Percentiles rank a stretch among this genome's conserved stretches.
These are phyloP conservation scores for Labia minor DNA, from an alignment of 2,888 invertebrate genomes.

Conservation along the genomic window DNA sequence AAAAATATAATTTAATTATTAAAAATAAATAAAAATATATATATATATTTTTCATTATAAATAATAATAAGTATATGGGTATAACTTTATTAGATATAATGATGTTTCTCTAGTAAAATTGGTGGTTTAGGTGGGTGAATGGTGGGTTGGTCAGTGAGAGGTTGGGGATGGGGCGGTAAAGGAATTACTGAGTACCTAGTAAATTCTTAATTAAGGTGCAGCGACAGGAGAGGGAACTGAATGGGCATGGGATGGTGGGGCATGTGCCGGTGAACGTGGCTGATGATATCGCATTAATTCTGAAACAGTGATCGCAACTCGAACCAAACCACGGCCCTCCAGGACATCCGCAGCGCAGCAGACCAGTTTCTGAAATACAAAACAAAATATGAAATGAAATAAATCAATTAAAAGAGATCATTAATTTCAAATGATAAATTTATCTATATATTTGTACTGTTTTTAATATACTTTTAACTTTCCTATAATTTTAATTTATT, in stretches of 20 bases:
- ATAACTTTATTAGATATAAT: too few species aligned
- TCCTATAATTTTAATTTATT: not conserved
- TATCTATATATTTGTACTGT: not conserved
- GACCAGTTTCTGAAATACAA: conserved; percentile 64
- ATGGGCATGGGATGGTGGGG: conserved; percentile 28
- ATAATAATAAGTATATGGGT: too few species aligned
- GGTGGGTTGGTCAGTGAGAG: too few species aligned
- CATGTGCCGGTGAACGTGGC: conserved; percentile 35
- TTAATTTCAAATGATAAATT: conserved; percentile 31
- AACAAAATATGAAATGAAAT: conserved; percentile 4
- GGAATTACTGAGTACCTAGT: too few species aligned
- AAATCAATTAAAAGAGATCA: not conserved
- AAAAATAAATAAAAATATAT: too few species aligned
- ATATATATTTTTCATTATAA: too few species aligned
- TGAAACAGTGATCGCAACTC: conserved; percentile 79
- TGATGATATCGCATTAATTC: conserved; percentile 64
- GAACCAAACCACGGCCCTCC: conserved; percentile 76
- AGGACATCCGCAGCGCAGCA: conserved; percentile 88
- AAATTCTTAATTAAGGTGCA: too few species aligned
- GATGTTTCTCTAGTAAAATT: too few species aligned
- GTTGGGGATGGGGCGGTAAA: too few species aligned
- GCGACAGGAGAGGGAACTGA: not conserved
- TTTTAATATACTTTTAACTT: not conserved
- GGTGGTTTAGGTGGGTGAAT: too few species aligned
- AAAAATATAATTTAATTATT: too few species aligned